Evolutionary conservation across 2,888 invertebrate species (phyloP).

Genomic region (Drosophila pseudotalamancana): DNA sequence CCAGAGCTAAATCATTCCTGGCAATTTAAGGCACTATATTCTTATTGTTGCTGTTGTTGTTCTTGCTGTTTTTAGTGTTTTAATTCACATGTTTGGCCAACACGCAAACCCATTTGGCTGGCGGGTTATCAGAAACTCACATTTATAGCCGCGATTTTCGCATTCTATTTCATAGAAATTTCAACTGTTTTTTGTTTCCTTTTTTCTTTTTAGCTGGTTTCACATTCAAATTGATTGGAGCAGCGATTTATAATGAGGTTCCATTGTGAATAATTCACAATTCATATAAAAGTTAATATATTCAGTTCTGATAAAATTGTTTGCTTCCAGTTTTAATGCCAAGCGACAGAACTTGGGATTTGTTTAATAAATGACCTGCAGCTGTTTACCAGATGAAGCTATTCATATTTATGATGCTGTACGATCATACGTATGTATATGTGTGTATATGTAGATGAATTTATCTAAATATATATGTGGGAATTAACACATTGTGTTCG

Average conservation of each 20-base stretch:
- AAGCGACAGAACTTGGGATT: slow-evolving; percentile 2
- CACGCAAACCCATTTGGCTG: slow-evolving; percentile 56
- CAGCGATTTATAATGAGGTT: neutral
- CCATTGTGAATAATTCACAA: neutral
- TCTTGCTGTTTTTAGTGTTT: slow-evolving; percentile 14
- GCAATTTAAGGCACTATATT: slow-evolving; percentile 22
- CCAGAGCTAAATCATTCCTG: neutral
- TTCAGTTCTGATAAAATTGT: neutral
- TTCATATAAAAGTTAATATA: neutral
- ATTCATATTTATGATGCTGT: slow-evolving; percentile 8
- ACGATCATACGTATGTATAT: slow-evolving; percentile 16
- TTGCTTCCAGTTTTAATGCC: neutral
- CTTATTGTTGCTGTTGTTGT: slow-evolving; percentile 27
- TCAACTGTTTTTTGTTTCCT: slow-evolving; percentile 1
- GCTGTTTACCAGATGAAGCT: slow-evolving; percentile 46
- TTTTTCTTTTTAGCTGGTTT: slow-evolving; percentile 17
- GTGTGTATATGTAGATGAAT: slow-evolving; percentile 44
- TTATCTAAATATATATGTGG: slow-evolving; percentile 34
- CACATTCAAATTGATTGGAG: slow-evolving; percentile 1
- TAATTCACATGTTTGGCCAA: slow-evolving; percentile 52
- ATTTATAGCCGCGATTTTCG: slow-evolving; percentile 11
- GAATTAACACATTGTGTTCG: slow-evolving; percentile 34
- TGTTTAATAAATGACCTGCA: slow-evolving; percentile 5
- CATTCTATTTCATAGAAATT: slow-evolving; percentile 13
- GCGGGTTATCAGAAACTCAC: slow-evolving; percentile 37